Conservation (phyloP, 2,888 invertebrate species). For the Parnassius orleans region DNA sequence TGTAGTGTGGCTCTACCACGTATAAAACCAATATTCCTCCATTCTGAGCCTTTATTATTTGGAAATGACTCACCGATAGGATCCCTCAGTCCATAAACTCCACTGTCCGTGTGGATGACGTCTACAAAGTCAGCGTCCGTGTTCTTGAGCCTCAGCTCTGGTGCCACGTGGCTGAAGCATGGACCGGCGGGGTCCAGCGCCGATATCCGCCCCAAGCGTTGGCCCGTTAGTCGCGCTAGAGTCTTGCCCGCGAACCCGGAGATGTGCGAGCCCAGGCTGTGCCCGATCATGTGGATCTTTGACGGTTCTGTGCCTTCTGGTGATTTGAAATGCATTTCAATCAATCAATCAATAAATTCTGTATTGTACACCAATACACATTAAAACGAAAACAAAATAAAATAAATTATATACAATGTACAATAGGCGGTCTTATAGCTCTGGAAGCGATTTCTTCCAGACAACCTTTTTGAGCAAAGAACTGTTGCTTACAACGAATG, state of each 20-base stretch:
- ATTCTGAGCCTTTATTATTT: no score
- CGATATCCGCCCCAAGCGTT: slow-evolving; percentile 53
- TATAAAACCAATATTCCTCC: no score
- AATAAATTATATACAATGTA: no score
- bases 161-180: slow-evolving; percentile 58
- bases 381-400: no score
- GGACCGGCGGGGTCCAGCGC: slow-evolving; percentile 72
- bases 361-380: no score
- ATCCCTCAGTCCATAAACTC: slow-evolving; percentile 57
- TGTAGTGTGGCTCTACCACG: no score
- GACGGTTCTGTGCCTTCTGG: slow-evolving; percentile 53
- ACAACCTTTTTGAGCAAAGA: no score
- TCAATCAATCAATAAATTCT: no score
- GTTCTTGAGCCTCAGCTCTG: slow-evolving; percentile 42
- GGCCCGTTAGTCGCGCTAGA: slow-evolving; percentile 49
- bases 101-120: slow-evolving; percentile 60
- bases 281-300: slow-evolving; percentile 63
- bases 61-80: slow-evolving; percentile 50
- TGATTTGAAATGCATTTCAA: background rate
- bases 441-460: no score
- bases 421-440: no score
- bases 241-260: slow-evolving; percentile 60
- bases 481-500: no score
- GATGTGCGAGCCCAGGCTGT: slow-evolving; percentile 70
- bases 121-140: slow-evolving; percentile 62